Conservation (phyloP, 2,888 invertebrate species). For the Synergus japonicus region DNA sequence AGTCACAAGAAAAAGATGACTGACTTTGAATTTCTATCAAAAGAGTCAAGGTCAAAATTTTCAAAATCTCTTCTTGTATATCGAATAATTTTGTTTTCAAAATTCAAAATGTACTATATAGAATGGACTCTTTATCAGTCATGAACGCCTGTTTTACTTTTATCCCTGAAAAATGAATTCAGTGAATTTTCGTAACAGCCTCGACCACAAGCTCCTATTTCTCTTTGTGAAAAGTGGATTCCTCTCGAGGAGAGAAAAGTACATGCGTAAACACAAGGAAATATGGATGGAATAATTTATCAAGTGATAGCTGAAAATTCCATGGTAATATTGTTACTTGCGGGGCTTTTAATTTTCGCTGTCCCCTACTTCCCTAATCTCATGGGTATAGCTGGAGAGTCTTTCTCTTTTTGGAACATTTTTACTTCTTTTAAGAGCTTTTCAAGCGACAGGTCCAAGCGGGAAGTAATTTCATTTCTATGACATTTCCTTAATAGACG, state of each 20-base stretch:
- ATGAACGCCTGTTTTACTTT: not conserved
- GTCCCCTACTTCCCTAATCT: slow-evolving; percentile 2
- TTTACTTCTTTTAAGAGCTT: slow-evolving; percentile 11
- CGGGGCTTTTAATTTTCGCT: slow-evolving; percentile 14
- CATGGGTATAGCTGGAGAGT: not conserved
- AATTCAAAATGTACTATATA: too few species aligned
- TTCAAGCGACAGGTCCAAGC: slow-evolving; percentile 12
- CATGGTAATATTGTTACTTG: not conserved
- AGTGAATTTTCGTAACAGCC: not conserved
- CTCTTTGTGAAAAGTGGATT: not conserved
- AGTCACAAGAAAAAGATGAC: slow-evolving; percentile 45
- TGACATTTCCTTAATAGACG: slow-evolving; percentile 41
- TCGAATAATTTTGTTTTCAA: too few species aligned
- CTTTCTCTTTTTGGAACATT: not conserved
- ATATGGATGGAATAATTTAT: slow-evolving; percentile 7
- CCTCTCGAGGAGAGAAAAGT: not conserved
- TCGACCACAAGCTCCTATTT: not conserved
- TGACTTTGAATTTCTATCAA: not conserved
- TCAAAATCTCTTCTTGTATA: too few species aligned
- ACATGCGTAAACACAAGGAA: not conserved
- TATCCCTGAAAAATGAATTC: not conserved
- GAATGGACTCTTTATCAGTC: not conserved
- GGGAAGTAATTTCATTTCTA: slow-evolving; percentile 42
- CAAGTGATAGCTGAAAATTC: not conserved
- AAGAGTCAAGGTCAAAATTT: slow-evolving; percentile 1